Evolutionary conservation across 1,140 invertebrate genomes (phyloP), one percentile per base, ranked within the genome.

Genomic region (Neoseiulus cucumeris): DNA sequence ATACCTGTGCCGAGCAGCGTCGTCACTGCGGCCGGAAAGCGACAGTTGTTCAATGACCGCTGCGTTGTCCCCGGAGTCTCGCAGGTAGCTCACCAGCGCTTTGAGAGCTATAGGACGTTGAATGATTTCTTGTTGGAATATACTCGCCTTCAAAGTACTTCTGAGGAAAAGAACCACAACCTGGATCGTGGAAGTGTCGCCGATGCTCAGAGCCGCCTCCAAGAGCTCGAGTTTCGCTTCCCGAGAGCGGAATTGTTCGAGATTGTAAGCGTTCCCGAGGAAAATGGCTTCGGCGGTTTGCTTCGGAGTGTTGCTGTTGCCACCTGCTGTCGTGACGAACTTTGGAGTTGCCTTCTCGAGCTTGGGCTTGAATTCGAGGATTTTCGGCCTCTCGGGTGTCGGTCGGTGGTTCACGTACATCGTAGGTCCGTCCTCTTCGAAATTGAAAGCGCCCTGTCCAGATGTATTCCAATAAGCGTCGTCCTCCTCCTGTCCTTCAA

Each of bases 221-320:
- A 59, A 20, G 22, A 59, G 51, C 51, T 59, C 25, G 14, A 59
- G 17, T 33, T 59, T 59, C 12, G 17, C n/a, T 20, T 59, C 64
- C 67, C 64, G 33, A 64, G 64, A 41, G 64, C 41, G 69, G 65
- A 68, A 68, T 45, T 69, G 59, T 66, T 71, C 64, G 66, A 68
- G 22, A 47, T 59, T 55, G 17, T 70, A 59, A 6, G 51, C 17
- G n/a, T 59, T 59, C 2, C 51, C 51, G n/a, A 59, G 51, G 9
- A 59, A 59, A 33, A 59, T 59, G 17, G 25, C 51, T 25, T 59
- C 51, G 22, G 22, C 51, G 51, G 51, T 25, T 25, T 59, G 25
- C 9, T 59, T 59, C 14, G 51, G 51, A 14, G 51, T 29, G 17
- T 33, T 25, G 33, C 14, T 25, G 17, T 20, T 25, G n/a, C 25